phyloP scores from a whole-genome alignment of 2,888 invertebrate species.

The Zonitis immaculata region DNA sequence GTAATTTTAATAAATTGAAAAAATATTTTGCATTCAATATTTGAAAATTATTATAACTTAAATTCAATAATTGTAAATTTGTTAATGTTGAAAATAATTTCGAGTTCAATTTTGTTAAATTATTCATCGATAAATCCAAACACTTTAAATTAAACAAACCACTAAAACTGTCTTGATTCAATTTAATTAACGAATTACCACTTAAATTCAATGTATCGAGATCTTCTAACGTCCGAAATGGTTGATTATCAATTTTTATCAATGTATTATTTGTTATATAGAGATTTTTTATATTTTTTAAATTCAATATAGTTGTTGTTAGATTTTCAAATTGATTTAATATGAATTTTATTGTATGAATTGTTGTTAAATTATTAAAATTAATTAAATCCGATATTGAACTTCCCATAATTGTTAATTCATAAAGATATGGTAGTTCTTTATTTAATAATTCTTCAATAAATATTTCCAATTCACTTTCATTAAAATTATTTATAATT shows the following conservation, averaged over 20 bases:
- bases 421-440: constrained; percentile 22
- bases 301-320: constrained; percentile 23
- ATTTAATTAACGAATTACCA: constrained; percentile 59
- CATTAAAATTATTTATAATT: constrained; percentile 22
- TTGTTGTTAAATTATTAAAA: constrained; percentile 23
- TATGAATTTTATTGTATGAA: constrained; percentile 25
- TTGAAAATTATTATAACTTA: constrained; percentile 64
- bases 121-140: constrained; percentile 68
- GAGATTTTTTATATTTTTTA: constrained; percentile 52
- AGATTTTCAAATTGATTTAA: constrained; percentile 29
- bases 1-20: constrained; percentile 57
- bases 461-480: constrained; percentile 18
- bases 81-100: constrained; percentile 55
- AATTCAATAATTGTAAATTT: constrained; percentile 64
- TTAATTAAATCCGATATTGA: constrained; percentile 12
- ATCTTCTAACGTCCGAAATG: constrained; percentile 54
- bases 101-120: constrained; percentile 55
- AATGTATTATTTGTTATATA: constrained; percentile 60
- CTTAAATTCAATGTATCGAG: constrained; percentile 65
- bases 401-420: constrained; percentile 24
- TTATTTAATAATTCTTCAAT: constrained; percentile 15
- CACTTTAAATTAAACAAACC: constrained; percentile 60
- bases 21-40: constrained; percentile 63
- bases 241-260: constrained; percentile 50
- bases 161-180: constrained; percentile 57